These are phyloP conservation scores for Lepus europaeus DNA, from an alignment of 2,113 vertebrate species.

Conservation along the genomic window DNA sequence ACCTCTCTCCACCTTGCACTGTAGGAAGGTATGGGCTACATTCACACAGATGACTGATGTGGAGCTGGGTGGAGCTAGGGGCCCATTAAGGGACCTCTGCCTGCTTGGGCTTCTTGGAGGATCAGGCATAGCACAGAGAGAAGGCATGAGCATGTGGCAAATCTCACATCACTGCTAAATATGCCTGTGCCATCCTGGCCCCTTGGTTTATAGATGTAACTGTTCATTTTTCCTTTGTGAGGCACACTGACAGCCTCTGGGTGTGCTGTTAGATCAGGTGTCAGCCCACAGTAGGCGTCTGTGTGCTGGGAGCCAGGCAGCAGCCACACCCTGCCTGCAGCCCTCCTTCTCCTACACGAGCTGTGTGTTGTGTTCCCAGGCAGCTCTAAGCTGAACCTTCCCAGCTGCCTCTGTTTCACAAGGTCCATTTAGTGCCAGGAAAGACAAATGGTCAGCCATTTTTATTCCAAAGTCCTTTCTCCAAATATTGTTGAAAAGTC, in stretches of 20 bases:
- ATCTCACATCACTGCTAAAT: background rate
- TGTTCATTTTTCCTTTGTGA: too few species aligned
- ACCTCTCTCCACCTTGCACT: rapidly evolving
- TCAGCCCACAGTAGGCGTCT: too few species aligned
- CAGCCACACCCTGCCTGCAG: background rate
- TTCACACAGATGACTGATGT: background rate
- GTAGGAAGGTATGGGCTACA: background rate
- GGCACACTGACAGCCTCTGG: background rate
- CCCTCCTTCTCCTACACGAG: background rate
- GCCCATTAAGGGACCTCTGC: background rate
- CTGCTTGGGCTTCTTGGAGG: background rate
- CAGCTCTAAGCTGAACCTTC: too few species aligned
- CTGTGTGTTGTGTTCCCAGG: rapidly evolving
- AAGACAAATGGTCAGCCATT: slow-evolving; percentile 8
- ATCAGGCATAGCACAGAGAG: background rate
- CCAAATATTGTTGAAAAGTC: slow-evolving; percentile 27
- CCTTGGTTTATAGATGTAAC: too few species aligned
- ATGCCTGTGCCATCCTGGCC: background rate
- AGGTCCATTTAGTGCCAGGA: background rate
- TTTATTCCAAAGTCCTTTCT: slow-evolving; percentile 39
- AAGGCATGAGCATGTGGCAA: too few species aligned
- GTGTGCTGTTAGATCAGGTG: background rate
- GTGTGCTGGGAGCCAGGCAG: background rate
- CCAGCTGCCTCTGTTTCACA: background rate
- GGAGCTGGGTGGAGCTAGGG: background rate